These are phyloP conservation scores for Gonioctena quinquepunctata DNA, from an alignment of 1,140 invertebrate species.

Conservation along the genomic window DNA sequence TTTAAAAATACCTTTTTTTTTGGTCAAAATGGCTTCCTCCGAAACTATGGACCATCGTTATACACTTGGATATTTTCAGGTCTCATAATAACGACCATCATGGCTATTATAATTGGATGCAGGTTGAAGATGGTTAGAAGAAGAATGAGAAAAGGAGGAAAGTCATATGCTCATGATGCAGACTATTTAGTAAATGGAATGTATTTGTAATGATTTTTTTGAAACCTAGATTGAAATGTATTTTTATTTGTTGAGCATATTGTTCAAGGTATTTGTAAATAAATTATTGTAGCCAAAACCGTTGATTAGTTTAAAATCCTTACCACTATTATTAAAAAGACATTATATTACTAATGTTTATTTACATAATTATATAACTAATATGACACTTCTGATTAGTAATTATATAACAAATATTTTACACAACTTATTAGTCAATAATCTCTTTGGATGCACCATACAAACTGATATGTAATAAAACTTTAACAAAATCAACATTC, in stretches of 20 bases:
- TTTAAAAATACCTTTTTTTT: too few species aligned
- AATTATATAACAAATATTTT: slow-evolving; percentile 9
- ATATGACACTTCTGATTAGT: slow-evolving; percentile 35
- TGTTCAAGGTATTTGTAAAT: slow-evolving; percentile 15
- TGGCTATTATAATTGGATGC: slow-evolving; percentile 79
- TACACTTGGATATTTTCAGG: too few species aligned
- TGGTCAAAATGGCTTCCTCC: too few species aligned
- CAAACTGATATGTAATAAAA: slow-evolving; percentile 32
- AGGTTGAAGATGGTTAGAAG: slow-evolving; percentile 75
- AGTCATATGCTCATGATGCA: slow-evolving; percentile 89
- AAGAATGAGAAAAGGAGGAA: slow-evolving; percentile 74
- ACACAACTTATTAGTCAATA: slow-evolving; percentile 13
- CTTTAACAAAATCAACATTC: slow-evolving; percentile 1
- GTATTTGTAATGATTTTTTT: slow-evolving; percentile 78
- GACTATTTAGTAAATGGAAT: slow-evolving; percentile 97
- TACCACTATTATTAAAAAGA: too few species aligned
- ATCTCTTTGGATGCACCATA: slow-evolving; percentile 32
- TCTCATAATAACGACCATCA: slow-evolving; percentile 65
- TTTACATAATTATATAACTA: slow-evolving; percentile 1
- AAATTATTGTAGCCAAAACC: neutral
- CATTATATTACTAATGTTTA: neutral
- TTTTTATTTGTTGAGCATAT: slow-evolving; percentile 17
- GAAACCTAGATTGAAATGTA: neutral
- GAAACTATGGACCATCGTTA: too few species aligned
- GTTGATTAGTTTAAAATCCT: too few species aligned